Conservation (phyloP, 1,140 invertebrate species). For the Argopecten irradians region DNA sequence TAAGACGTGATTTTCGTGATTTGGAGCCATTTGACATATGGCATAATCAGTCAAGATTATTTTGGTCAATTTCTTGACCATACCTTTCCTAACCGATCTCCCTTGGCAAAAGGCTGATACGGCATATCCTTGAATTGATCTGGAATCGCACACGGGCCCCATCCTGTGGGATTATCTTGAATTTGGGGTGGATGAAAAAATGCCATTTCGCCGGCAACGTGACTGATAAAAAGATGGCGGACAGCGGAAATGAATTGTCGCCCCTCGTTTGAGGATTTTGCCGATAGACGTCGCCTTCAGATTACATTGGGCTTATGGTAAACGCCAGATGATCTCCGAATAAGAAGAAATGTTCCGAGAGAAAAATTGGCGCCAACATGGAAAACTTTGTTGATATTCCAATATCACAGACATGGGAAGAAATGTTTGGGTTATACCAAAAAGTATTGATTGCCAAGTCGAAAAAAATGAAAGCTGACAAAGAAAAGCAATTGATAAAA, state of each 20-base stretch:
- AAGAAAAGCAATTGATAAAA: conserved; percentile 43
- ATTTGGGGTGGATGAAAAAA: conserved; percentile 78
- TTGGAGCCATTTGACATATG: neutral
- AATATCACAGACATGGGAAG: conserved; percentile 28
- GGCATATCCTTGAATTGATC: conserved; percentile 98
- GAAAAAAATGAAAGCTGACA: conserved; percentile 43
- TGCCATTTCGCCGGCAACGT: conserved; percentile 63
- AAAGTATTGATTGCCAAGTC: conserved; percentile 37
- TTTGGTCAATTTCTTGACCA: conserved; percentile 36
- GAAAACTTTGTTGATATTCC: neutral
- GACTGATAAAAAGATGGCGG: conserved; percentile 24
- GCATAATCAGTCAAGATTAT: neutral
- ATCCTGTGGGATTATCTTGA: conserved; percentile 93
- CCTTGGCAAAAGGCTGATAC: conserved; percentile 98
- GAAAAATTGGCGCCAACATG: neutral
- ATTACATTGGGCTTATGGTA: neutral
- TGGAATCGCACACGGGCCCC: conserved; percentile 96
- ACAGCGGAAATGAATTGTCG: conserved; percentile 1
- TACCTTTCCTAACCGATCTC: conserved; percentile 95
- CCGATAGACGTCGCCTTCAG: neutral
- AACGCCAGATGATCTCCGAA: neutral
- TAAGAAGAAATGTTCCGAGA: neutral
- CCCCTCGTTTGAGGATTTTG: neutral
- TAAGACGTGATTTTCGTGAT: too few relatives aligned
- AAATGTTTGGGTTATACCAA: conserved; percentile 27